A percentile compares a stretch with the other conserved stretches of the same genome.
phyloP scores from a whole-genome alignment of 1,140 invertebrate species.

The Platyscapa corneri region DNA sequence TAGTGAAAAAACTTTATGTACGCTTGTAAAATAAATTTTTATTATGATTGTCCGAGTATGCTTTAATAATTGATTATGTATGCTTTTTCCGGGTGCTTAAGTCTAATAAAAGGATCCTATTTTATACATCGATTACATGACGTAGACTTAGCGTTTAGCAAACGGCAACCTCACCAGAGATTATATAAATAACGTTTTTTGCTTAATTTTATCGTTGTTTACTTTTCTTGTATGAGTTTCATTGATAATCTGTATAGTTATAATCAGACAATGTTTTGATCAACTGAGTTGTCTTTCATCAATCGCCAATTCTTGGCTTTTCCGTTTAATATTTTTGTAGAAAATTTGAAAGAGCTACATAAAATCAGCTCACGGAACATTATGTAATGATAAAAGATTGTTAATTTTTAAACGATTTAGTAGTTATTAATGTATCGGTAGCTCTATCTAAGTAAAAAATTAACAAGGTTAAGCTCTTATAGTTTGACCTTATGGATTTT shows the following conservation, averaged over 20 bases:
- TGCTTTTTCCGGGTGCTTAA: background rate
- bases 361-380: background rate
- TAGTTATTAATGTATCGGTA: background rate
- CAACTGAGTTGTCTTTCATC: too few species aligned
- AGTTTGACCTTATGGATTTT: background rate
- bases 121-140: background rate
- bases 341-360: background rate
- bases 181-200: background rate
- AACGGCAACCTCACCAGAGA: background rate
- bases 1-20: background rate
- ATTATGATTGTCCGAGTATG: background rate
- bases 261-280: too few species aligned
- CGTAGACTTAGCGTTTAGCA: background rate
- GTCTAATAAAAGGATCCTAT: background rate
- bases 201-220: background rate
- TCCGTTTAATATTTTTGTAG: background rate
- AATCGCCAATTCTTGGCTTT: too few species aligned
- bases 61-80: background rate
- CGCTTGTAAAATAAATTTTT: background rate
- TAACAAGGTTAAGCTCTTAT: conserved; percentile 31
- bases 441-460: conserved; percentile 19
- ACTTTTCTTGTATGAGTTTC: background rate
- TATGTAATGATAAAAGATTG: background rate
- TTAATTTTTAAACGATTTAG: conserved; percentile 10
- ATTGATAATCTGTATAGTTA: background rate